Evolutionary conservation across 2,113 vertebrate species (phyloP).

Genomic region (Campylomormyrus numenius): DNA sequence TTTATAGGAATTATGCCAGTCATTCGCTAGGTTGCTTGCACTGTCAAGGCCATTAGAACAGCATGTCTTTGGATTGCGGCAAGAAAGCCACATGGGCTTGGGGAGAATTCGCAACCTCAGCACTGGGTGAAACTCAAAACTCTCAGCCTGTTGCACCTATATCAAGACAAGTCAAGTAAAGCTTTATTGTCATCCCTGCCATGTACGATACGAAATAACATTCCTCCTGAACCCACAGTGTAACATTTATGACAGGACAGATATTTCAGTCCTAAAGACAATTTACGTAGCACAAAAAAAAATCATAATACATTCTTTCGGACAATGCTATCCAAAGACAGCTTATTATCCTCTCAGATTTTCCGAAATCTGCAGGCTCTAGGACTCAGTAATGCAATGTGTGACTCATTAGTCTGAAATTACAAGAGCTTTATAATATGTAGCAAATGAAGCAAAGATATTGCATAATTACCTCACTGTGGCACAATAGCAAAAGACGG

Average conservation of each 20-base stretch:
- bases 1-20: neutral
- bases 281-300: neutral
- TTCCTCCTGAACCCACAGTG: neutral
- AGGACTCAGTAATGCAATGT: neutral
- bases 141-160: neutral
- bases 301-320: neutral
- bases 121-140: neutral
- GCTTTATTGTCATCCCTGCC: neutral
- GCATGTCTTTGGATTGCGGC: neutral
- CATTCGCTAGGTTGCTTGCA: neutral
- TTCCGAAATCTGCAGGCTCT: neutral
- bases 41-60: neutral
- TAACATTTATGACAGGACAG: neutral
- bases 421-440: neutral
- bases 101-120: neutral
- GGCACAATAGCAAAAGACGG: neutral
- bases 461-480: neutral
- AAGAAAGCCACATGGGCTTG: neutral
- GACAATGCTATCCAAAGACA: neutral
- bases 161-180: neutral
- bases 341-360: neutral
- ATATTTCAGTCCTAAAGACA: neutral
- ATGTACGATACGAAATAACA: neutral
- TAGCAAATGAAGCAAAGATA: neutral
- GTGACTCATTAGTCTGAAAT: neutral